Percentiles rank a stretch among this genome's conserved stretches.
Conservation (phyloP, 2,888 invertebrate species). For the Mactromeris polynyma region DNA sequence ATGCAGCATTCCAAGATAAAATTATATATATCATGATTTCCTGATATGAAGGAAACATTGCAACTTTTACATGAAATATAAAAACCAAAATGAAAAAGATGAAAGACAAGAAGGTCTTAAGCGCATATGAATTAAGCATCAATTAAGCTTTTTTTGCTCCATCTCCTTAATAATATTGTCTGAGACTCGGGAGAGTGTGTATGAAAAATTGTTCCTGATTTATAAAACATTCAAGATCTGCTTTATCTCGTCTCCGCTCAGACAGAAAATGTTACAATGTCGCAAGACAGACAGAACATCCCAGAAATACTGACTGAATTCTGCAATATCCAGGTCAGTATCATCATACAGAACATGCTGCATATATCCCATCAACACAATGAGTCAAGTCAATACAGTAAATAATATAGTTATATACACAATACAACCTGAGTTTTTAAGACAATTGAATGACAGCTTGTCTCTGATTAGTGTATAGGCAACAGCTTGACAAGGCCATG, state of each 20-base stretch:
- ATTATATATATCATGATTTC: neutral
- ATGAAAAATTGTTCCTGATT: neutral
- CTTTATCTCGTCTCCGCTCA: neutral
- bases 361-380: no score
- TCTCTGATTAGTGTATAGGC: neutral
- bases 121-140: neutral
- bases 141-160: neutral
- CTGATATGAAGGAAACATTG: neutral
- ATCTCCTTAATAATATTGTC: neutral
- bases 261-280: neutral
- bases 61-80: slow-evolving; percentile 1
- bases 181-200: neutral
- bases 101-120: neutral
- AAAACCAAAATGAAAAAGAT: neutral
- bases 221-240: neutral
- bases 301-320: neutral
- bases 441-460: neutral
- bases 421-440: neutral
- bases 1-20: neutral
- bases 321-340: no score
- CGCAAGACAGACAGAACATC: neutral
- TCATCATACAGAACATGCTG: no score
- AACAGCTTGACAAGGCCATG: no score
- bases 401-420: no score
- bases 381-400: no score